Conservation (phyloP, 2,797 vertebrate species). For the Semaprochilodus insignis region DNA sequence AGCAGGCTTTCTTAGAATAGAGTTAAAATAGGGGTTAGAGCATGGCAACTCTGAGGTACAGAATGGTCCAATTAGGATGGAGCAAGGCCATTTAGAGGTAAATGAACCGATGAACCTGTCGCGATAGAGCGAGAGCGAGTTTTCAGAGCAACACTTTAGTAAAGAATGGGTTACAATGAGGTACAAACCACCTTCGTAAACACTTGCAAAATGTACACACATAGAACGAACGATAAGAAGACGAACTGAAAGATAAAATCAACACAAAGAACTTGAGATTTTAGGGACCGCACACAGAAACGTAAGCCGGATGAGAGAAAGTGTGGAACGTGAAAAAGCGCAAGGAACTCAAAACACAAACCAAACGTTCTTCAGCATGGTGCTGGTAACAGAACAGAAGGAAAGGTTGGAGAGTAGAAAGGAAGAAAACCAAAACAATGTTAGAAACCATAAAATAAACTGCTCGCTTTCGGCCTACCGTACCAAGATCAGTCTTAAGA, state of each 20-base stretch:
- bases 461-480: conserved; percentile 95
- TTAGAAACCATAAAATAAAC: conserved; percentile 66
- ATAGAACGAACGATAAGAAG: background rate
- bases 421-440: conserved; percentile 49
- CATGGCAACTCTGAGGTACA: conserved; percentile 59
- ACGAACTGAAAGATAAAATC: background rate
- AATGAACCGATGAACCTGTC: conserved; percentile 68
- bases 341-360: conserved; percentile 7
- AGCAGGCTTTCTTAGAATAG: conserved; percentile 44
- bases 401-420: conserved; percentile 63
- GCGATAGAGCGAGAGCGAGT: conserved; percentile 68
- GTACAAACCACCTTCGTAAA: conserved; percentile 78
- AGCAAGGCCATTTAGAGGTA: conserved; percentile 58
- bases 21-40: conserved; percentile 52
- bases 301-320: conserved; percentile 61
- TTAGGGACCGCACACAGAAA: conserved; percentile 62
- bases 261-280: background rate
- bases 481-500: conserved; percentile 99
- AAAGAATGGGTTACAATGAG: conserved; percentile 71
- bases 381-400: conserved; percentile 56
- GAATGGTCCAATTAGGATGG: conserved; percentile 74
- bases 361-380: conserved; percentile 64
- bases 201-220: conserved; percentile 84
- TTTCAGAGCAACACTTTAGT: conserved; percentile 56
- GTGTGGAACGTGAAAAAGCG: conserved; percentile 26